These are phyloP conservation scores for Ophion obscuratus DNA, from an alignment of 2,888 invertebrate genomes.

Conservation along the genomic window DNA sequence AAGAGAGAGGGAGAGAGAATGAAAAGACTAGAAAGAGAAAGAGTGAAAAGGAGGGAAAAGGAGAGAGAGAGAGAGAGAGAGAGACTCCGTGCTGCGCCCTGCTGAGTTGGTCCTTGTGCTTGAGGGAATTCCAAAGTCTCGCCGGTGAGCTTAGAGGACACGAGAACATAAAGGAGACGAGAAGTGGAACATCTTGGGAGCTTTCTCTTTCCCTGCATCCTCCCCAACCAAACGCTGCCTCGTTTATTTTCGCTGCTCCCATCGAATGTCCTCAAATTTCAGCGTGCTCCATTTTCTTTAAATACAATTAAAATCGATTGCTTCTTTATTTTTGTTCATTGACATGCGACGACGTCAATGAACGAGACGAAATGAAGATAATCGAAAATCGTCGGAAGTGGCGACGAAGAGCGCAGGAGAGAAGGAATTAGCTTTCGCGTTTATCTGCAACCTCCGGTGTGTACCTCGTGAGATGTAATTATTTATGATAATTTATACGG, in stretches of 20 bases:
- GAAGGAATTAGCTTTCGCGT: slow-evolving; percentile 24
- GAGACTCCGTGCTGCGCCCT: slow-evolving; percentile 6
- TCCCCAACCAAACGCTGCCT: slow-evolving; percentile 7
- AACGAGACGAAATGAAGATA: too few relatives aligned
- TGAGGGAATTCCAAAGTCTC: slow-evolving; percentile 66
- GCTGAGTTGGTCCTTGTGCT: slow-evolving; percentile 52
- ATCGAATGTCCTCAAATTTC: slow-evolving; percentile 31
- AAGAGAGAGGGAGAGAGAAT: slow-evolving; percentile 5
- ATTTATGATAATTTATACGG: slow-evolving; percentile 68
- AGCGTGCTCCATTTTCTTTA: not conserved
- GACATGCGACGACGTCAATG: too few relatives aligned
- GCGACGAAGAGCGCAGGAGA: not conserved
- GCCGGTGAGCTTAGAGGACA: slow-evolving; percentile 35
- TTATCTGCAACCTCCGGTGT: slow-evolving; percentile 30
- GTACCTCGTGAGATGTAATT: slow-evolving; percentile 63
- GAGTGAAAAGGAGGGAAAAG: not conserved
- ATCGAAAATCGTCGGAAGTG: not conserved
- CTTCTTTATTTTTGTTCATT: not conserved
- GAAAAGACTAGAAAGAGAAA: too few relatives aligned
- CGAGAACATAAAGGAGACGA: slow-evolving; percentile 28
- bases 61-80: slow-evolving; percentile 15
- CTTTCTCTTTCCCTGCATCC: not conserved
- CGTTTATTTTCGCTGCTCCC: slow-evolving; percentile 14
- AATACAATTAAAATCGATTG: not conserved
- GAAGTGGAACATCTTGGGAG: slow-evolving; percentile 40